phyloP scores from a whole-genome alignment of 1,140 invertebrate genomes.

The Cotesia vestalis region DNA sequence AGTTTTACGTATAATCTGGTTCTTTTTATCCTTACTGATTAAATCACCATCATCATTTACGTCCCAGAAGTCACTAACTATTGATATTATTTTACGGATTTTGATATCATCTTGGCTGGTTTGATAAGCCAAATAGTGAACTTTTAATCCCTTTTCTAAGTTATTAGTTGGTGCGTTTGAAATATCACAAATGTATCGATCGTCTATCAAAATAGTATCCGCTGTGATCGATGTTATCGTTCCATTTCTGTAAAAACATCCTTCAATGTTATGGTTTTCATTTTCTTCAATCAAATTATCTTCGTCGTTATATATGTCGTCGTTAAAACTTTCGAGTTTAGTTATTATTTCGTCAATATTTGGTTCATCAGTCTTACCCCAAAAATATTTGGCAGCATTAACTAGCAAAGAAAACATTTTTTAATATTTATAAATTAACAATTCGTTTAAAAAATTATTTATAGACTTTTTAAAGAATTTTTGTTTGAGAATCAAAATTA shows the following conservation, averaged over 20 bases:
- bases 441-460: neutral
- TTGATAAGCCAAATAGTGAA: conserved; percentile 51
- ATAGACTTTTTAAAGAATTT: conserved; percentile 5
- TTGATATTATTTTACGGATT: conserved; percentile 51
- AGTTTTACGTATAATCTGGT: conserved; percentile 60
- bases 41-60: conserved; percentile 19
- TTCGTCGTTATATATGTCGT: neutral
- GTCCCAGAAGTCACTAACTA: conserved; percentile 48
- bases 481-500: neutral
- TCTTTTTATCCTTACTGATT: conserved; percentile 12
- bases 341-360: conserved; percentile 43
- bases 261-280: conserved; percentile 30
- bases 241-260: conserved; percentile 53
- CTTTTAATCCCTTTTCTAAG: conserved; percentile 49
- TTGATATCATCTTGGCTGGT: conserved; percentile 44
- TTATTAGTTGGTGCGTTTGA: conserved; percentile 35
- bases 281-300: conserved; percentile 3
- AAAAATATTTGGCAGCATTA: conserved; percentile 35
- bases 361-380: conserved; percentile 30
- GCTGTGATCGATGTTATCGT: conserved; percentile 44
- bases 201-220: conserved; percentile 52
- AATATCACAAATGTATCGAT: conserved; percentile 49
- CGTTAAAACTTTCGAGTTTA: conserved; percentile 35
- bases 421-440: conserved; percentile 34
- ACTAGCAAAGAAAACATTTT: conserved; percentile 50